Evolutionary conservation across 1,140 invertebrate genomes (phyloP).

Genomic region (Araneus ventricosus): DNA sequence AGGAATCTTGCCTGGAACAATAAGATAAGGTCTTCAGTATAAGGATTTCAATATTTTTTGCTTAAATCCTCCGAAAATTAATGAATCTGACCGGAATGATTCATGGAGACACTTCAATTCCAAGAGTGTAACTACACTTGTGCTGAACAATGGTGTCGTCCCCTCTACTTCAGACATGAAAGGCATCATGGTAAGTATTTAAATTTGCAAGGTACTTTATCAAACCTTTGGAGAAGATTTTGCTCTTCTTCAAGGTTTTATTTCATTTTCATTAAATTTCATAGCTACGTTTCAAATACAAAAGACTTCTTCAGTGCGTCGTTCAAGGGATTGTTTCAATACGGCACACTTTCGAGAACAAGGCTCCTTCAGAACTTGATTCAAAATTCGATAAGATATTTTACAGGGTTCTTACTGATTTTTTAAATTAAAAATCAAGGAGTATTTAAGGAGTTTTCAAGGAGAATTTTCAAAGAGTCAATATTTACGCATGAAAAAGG

Average conservation of each 20-base stretch:
- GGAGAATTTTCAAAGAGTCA: no score
- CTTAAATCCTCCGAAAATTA: neutral
- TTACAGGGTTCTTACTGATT: no score
- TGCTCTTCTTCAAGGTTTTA: neutral
- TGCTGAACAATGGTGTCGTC: neutral
- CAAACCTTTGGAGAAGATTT: neutral
- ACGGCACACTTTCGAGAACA: no score
- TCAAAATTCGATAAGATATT: no score
- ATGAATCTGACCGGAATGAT: neutral
- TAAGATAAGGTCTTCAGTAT: neutral
- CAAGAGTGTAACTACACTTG: neutral
- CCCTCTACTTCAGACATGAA: neutral
- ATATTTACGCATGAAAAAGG: no score
- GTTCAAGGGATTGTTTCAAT: no score
- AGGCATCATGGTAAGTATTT: no score
- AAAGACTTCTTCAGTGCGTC: no score
- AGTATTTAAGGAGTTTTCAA: no score
- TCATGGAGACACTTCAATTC: neutral
- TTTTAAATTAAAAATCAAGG: no score
- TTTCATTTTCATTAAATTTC: neutral
- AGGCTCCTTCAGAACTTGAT: no score
- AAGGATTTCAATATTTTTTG: neutral
- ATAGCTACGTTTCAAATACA: neutral
- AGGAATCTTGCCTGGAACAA: neutral
- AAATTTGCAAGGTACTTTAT: neutral